These are phyloP conservation scores for Erythrolamprus reginae DNA, from an alignment of 2,113 vertebrate species.

Conservation along the genomic window DNA sequence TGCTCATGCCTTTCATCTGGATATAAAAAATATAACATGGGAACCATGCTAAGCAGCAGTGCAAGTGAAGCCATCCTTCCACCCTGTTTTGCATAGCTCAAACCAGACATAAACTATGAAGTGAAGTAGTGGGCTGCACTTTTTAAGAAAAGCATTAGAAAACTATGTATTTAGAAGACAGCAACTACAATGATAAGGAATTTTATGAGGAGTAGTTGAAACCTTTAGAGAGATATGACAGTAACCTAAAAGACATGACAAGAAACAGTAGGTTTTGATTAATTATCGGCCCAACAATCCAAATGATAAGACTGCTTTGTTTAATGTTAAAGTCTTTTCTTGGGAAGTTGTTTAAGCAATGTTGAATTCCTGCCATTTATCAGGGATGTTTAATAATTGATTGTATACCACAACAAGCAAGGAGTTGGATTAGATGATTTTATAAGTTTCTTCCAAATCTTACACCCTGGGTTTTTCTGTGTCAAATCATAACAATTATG, in stretches of 20 bases:
- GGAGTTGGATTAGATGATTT: neutral
- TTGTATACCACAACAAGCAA: neutral
- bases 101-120: neutral
- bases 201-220: neutral
- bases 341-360: neutral
- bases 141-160: neutral
- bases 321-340: neutral
- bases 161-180: neutral
- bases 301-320: neutral
- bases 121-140: neutral
- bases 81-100: neutral
- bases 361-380: neutral
- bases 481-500: neutral
- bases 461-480: neutral
- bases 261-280: neutral
- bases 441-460: neutral
- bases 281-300: too few relatives aligned
- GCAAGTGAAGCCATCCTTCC: neutral
- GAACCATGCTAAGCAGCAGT: neutral
- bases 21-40: neutral
- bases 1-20: neutral
- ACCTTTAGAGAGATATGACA: neutral
- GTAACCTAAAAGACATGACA: neutral
- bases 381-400: neutral
- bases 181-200: neutral